Base-by-base conservation (phyloP, 2,797 vertebrate species). In the Cyprinella venusta region DNA sequence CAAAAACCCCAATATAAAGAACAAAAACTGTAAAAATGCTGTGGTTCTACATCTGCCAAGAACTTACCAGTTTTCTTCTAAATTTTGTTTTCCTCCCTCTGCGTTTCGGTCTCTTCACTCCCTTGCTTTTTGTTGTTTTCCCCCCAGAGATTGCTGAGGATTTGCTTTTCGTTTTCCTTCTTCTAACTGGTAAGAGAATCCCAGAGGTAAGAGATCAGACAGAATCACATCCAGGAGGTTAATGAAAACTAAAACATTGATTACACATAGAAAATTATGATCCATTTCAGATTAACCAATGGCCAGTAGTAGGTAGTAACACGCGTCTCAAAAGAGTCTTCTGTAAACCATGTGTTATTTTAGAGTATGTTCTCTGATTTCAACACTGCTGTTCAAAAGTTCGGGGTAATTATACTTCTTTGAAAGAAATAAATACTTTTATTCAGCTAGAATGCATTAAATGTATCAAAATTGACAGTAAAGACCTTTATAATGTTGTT, bases 11-110 rank as follows among this genome's bases (percentile, higher is more conserved):
- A 61, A 24, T 26, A 54, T 8, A 36, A 65, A 12, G 48, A 50
- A 18, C 15, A 38, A 45, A 30, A 64, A 48, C 24, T 3, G 5
- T 40, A 12, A 9, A 65, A 21, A 8, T 12, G 6, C 10, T 15
- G 48, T 52, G 10, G 56, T 30, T 13, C 1, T 18, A 19, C 19
- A 52, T 38, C 6, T 21, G 5, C 4, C 1, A 21, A 70, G 19
- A 63, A 42, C 93, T 90, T 83, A 96, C 95, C 89, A 86, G 21
- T 48, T 89, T 93, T 89, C 86, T 95, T 33, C 90, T 95, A 2
- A 92, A 94, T 77, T 91, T 96, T 12, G 90, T 94, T 88, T 85
- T 96, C 92, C 93, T 97, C 15, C 10, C 75, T 79, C 87, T 93
- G 12, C 92, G 89, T 87, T 91, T 96, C 33, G 92, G 94, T 70